A percentile compares a stretch with the other conserved stretches of the same genome.
Conservation (phyloP, 30 jellyfish, hydroid and myxozoan species). For the Nemopilema nomurai region DNA sequence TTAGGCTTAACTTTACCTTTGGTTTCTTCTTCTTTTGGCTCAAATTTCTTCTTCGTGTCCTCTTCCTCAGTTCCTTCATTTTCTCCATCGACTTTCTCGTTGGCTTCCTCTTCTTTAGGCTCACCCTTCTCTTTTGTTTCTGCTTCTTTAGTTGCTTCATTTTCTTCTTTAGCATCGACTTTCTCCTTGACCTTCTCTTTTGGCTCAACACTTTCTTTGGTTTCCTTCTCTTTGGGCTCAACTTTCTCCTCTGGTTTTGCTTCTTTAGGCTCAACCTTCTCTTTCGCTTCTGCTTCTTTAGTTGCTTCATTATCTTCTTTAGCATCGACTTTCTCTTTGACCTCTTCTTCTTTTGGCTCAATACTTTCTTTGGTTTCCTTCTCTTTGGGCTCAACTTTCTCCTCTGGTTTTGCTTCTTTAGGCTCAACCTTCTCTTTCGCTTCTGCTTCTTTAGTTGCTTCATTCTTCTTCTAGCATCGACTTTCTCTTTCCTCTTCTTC, state of each 20-base stretch:
- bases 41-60: not conserved
- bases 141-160: not conserved
- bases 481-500: not conserved
- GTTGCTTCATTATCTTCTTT: not conserved
- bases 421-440: not conserved
- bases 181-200: not conserved
- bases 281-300: not conserved
- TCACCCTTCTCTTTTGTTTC: not conserved
- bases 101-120: not conserved
- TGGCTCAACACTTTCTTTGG: not conserved
- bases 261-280: not conserved
- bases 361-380: not conserved
- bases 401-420: not conserved
- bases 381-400: not conserved
- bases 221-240: not conserved
- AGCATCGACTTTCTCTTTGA: not conserved
- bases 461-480: not conserved
- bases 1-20: not conserved
- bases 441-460: not conserved
- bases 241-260: not conserved
- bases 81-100: not conserved
- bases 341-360: constrained; percentile 3
- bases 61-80: not conserved
- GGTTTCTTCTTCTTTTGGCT: constrained; percentile 1
- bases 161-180: not conserved